Conservation (phyloP, 1,140 invertebrate genomes). For the Pararge aegeria region DNA sequence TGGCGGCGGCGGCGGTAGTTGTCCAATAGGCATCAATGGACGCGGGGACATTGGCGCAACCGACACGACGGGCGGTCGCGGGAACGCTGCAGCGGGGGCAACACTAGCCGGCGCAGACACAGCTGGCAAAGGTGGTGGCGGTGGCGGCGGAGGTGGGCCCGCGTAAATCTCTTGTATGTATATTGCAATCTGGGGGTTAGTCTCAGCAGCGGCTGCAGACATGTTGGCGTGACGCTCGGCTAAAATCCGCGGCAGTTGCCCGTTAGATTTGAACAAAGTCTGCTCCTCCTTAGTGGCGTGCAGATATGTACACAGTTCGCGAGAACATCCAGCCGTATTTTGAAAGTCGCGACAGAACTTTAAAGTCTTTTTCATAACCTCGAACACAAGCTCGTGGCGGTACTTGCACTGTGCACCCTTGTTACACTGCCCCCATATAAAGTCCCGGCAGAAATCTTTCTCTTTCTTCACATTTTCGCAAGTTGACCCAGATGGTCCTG, state of each 20-base stretch:
- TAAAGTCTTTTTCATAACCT: slow-evolving; percentile 54
- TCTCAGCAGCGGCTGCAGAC: slow-evolving; percentile 33
- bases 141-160: slow-evolving; percentile 23
- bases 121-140: slow-evolving; percentile 14
- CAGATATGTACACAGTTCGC: slow-evolving; percentile 53
- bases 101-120: not conserved
- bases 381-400: slow-evolving; percentile 49
- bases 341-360: slow-evolving; percentile 63
- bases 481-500: slow-evolving; percentile 29
- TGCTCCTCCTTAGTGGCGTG: slow-evolving; percentile 56
- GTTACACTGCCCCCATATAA: slow-evolving; percentile 52
- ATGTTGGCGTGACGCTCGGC: slow-evolving; percentile 47
- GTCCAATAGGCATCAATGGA: slow-evolving; percentile 12
- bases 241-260: slow-evolving; percentile 46
- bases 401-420: slow-evolving; percentile 51
- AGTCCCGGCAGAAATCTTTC: slow-evolving; percentile 50
- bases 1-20: slow-evolving; percentile 14
- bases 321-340: slow-evolving; percentile 47
- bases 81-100: not conserved
- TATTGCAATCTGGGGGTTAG: slow-evolving; percentile 38
- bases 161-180: slow-evolving; percentile 38
- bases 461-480: slow-evolving; percentile 22
- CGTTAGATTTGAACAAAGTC: slow-evolving; percentile 42
- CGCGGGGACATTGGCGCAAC: not conserved
- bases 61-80: not conserved